These are phyloP conservation scores for Agrotis puta DNA, from an alignment of 2,888 invertebrate genomes.

Conservation along the genomic window DNA sequence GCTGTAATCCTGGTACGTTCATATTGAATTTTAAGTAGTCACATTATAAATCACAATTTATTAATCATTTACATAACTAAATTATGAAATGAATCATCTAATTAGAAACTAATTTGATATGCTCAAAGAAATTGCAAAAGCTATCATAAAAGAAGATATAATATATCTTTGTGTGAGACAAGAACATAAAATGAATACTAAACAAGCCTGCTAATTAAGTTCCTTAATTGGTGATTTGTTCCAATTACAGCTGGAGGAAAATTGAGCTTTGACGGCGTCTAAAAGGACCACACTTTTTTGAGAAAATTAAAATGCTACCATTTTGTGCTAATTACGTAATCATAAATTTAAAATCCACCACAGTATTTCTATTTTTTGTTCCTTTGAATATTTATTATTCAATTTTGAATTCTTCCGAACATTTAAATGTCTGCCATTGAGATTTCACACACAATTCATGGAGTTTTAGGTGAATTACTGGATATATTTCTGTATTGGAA, in stretches of 20 bases:
- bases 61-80: not conserved
- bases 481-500: constrained; percentile 32
- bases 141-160: constrained; percentile 26
- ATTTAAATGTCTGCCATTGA: constrained; percentile 33
- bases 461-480: constrained; percentile 30
- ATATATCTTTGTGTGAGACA: constrained; percentile 34
- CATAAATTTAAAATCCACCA: constrained; percentile 59
- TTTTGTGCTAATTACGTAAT: constrained; percentile 64
- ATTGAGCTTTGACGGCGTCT: constrained; percentile 49
- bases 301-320: constrained; percentile 46
- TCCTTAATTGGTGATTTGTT: constrained; percentile 60
- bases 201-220: constrained; percentile 60
- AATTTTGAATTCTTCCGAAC: constrained; percentile 47
- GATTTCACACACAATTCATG: constrained; percentile 41
- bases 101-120: constrained; percentile 45
- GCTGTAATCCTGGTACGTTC: too few relatives aligned
- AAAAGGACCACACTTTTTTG: constrained; percentile 42
- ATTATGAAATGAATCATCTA: not conserved
- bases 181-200: constrained; percentile 56
- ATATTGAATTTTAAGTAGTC: too few relatives aligned
- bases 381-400: constrained; percentile 58
- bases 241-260: constrained; percentile 56
- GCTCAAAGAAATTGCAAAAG: constrained; percentile 16
- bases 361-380: constrained; percentile 34
- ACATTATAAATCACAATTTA: too few relatives aligned